phyloP scores from a whole-genome alignment of 2,113 vertebrate genomes.

The Prietella phreatophila region DNA sequence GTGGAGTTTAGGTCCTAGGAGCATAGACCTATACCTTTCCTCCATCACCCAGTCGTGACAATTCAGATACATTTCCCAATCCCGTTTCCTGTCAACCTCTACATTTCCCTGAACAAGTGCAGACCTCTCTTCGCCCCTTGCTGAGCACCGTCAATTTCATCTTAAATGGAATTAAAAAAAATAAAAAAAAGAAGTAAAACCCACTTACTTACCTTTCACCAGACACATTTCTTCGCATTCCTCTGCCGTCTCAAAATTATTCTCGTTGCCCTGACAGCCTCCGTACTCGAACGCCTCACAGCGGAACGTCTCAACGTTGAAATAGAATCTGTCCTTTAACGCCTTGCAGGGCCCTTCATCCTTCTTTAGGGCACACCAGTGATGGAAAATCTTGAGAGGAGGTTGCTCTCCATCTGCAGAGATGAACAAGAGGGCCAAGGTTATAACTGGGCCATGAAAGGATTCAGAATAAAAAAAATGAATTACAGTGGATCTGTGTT shows the following conservation, averaged over 20 bases:
- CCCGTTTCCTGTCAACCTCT: background rate
- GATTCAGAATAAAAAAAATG: conserved; percentile 38
- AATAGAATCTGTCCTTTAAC: conserved; percentile 75
- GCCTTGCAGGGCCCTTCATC: conserved; percentile 84
- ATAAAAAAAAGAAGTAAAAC: background rate
- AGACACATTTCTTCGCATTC: conserved; percentile 79
- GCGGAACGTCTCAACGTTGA: conserved; percentile 70
- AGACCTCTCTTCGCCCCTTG: background rate
- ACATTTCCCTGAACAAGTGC: background rate
- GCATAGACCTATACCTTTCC: no score
- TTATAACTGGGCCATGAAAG: conserved; percentile 42
- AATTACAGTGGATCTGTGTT: conserved; percentile 39
- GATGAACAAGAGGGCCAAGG: conserved; percentile 36
- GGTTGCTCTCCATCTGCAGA: conserved; percentile 49
- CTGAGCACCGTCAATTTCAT: background rate
- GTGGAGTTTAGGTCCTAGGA: background rate
- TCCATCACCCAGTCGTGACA: background rate
- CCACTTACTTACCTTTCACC: conserved; percentile 65
- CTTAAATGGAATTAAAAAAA: no score
- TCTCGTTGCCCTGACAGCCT: conserved; percentile 88
- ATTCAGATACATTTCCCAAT: background rate
- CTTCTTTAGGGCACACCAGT: conserved; percentile 79
- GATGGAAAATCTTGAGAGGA: conserved; percentile 67
- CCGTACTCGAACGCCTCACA: conserved; percentile 85
- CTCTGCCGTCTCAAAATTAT: conserved; percentile 81